A percentile compares a stretch with the other conserved stretches of the same genome.
phyloP scores from a whole-genome alignment of 2,113 vertebrate genomes.

The Chloropsis cyanopogon region DNA sequence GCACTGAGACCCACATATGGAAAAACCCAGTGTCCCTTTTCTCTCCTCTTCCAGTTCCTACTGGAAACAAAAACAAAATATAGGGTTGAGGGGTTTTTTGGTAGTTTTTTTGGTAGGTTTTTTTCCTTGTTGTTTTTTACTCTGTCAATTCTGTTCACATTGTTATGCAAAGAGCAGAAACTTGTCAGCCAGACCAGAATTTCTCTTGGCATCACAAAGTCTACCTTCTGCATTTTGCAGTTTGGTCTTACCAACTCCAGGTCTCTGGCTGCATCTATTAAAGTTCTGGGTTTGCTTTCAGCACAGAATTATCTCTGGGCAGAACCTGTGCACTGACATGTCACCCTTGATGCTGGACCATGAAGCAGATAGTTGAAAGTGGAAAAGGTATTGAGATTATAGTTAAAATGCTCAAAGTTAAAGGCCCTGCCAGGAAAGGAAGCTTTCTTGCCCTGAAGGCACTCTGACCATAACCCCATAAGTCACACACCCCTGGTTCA shows the following conservation, averaged over 20 bases:
- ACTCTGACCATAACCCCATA: neutral
- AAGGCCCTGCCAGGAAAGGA: neutral
- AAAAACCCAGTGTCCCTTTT: neutral
- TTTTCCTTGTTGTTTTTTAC: neutral
- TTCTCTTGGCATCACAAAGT: neutral
- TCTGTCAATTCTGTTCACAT: neutral
- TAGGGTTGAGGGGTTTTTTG: neutral
- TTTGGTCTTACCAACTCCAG: neutral
- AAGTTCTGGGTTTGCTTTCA: neutral
- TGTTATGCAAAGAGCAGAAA: neutral
- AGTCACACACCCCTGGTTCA: neutral
- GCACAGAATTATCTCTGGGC: neutral
- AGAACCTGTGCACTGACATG: neutral
- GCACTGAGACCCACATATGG: neutral
- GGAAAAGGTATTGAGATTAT: neutral
- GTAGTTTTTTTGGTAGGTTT: neutral
- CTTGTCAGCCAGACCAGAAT: neutral
- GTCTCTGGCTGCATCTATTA: neutral
- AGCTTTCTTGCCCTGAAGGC: neutral
- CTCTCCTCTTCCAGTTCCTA: neutral
- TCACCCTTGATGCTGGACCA: neutral
- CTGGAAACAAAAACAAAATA: neutral
- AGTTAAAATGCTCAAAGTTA: neutral
- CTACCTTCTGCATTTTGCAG: neutral
- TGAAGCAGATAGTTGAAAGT: neutral